Evolutionary conservation across 2,113 vertebrate genomes (phyloP), one percentile per base, ranked within the genome.

Genomic region (Xenopus laevis): DNA sequence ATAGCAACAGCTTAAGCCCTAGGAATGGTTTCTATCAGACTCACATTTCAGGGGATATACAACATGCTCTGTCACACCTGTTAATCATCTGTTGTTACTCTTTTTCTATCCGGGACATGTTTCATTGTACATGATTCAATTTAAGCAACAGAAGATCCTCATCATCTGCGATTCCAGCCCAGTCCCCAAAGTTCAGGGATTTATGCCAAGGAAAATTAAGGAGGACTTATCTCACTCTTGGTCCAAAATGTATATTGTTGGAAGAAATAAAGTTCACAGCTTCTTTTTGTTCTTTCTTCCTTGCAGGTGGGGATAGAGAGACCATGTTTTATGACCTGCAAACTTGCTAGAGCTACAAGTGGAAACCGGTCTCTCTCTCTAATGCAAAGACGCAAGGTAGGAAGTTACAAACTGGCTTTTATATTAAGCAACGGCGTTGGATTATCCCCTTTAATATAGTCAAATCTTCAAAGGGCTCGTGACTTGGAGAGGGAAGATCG

Each of bases 21-120:
- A 83, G 84, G 89, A 86, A 79, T 90, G 88, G 87, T 85, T 88
- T 88, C 83, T 84, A 84, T 90, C 88, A 89, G 81, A 78, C 78
- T 84, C 80, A 83, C 84, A 58, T 83, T 17, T 79, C 89, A 84
- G 82, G 84, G 84, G 87, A 87, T 88, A 82, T 84, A 84, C 80
- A 84, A 83, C 60, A 61, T 87, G 81, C 82, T 78, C 81, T 85
- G 85, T 91, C 88, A 89, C 90, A 92, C 89, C 88, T 91, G 89
- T 87, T 90, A 91, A 91, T 90, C 90, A 91, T 84, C 82, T 82
- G 80, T 78, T 82, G 83, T 83, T 86, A 82, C 91, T 91, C 89
- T 90, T 89, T 27, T 87, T 85, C 81, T 79, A 83, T 89, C 84
- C 89, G 86, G 79, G 87, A 82, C 85, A 83, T 88, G 88, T 87